Evolutionary conservation across 2,888 invertebrate species (phyloP).

Genomic region (Drosophila nr. perissopoda): DNA sequence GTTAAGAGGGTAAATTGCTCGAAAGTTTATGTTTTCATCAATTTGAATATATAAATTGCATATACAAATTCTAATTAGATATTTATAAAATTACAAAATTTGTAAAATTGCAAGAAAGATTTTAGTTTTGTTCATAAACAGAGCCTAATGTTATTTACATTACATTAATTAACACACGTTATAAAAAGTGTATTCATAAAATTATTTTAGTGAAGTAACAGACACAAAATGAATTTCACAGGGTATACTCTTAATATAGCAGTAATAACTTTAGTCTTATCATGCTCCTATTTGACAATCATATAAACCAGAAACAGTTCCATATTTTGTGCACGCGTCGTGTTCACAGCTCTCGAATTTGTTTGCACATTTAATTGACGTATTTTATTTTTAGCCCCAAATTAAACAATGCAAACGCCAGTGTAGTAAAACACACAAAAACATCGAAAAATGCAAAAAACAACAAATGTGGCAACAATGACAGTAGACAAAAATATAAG

Average conservation of each 20-base stretch:
- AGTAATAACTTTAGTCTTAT: constrained; percentile 23
- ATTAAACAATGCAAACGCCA: constrained; percentile 58
- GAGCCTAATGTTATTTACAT: not conserved
- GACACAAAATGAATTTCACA: not conserved
- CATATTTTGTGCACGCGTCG: constrained; percentile 40
- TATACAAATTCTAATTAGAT: not conserved
- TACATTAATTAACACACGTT: not conserved
- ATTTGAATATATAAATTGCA: not conserved
- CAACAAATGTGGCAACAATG: constrained; percentile 23
- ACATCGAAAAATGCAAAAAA: constrained; percentile 26
- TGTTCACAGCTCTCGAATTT: constrained; percentile 36
- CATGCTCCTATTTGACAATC: constrained; percentile 34
- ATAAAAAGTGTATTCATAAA: not conserved
- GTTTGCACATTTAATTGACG: constrained; percentile 69
- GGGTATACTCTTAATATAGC: constrained; percentile 7
- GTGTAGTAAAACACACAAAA: constrained; percentile 30
- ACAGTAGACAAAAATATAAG: constrained; percentile 32
- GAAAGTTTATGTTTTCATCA: not conserved
- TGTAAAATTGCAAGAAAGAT: not conserved
- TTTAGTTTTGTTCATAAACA: not conserved
- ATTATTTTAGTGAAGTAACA: not conserved
- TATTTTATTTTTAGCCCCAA: constrained; percentile 66
- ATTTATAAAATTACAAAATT: too few relatives aligned
- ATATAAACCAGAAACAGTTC: constrained; percentile 41
- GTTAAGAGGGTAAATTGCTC: not conserved